These are phyloP conservation scores for Rhysida immarginata DNA, from an alignment of 1,140 invertebrate species.

Conservation along the genomic window DNA sequence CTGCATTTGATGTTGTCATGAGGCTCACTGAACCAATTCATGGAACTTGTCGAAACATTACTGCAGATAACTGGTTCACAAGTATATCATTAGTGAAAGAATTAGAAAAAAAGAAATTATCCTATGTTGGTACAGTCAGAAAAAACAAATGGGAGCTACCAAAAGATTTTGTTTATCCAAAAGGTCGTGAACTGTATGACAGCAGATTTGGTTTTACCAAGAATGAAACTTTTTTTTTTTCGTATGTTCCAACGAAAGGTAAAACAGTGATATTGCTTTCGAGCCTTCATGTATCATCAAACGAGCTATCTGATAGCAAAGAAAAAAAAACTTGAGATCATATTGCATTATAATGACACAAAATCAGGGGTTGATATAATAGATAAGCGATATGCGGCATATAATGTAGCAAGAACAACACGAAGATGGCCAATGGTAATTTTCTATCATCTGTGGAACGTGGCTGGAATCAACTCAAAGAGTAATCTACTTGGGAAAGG, in stretches of 20 bases:
- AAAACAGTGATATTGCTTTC: constrained; percentile 16
- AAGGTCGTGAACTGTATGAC: constrained; percentile 19
- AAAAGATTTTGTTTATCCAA: constrained; percentile 13
- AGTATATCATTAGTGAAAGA: constrained; percentile 10
- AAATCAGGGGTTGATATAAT: background rate
- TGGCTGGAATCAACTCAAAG: background rate
- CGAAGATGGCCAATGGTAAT: background rate
- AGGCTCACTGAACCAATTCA: constrained; percentile 10
- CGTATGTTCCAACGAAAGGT: constrained; percentile 17
- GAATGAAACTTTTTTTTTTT: constrained; percentile 23
- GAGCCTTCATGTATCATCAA: background rate
- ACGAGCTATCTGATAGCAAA: background rate
- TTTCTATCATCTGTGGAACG: background rate
- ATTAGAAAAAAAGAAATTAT: constrained; percentile 13
- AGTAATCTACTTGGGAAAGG: background rate
- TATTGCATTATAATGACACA: background rate
- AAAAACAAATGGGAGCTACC: constrained; percentile 33
- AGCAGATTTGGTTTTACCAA: constrained; percentile 15
- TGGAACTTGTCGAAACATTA: constrained; percentile 15
- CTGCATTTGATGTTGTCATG: constrained; percentile 11
- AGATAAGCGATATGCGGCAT: background rate
- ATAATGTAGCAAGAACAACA: background rate
- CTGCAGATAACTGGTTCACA: constrained; percentile 19
- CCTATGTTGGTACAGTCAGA: constrained; percentile 30
- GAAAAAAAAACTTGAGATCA: background rate